Conservation (phyloP, 2,888 invertebrate genomes). For the Pachycephus smyrnensis region DNA sequence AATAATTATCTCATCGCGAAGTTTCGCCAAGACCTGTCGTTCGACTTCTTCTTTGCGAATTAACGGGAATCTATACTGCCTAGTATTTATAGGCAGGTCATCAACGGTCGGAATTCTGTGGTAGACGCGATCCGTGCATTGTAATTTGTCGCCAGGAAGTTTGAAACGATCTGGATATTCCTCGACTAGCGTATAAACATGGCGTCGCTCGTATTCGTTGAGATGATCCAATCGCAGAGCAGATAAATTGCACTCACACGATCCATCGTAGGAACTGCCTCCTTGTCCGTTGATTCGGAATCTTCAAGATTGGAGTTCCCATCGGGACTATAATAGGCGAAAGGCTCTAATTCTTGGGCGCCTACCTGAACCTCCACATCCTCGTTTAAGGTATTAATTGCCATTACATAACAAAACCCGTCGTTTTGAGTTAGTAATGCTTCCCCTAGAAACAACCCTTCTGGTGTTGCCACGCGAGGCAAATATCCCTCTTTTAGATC, state of each 20-base stretch:
- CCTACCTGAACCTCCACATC: neutral
- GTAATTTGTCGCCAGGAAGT: slow-evolving; percentile 10
- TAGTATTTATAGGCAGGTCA: neutral
- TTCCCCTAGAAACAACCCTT: slow-evolving; percentile 4
- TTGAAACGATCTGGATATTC: slow-evolving; percentile 14
- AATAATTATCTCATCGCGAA: neutral
- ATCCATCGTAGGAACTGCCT: no score
- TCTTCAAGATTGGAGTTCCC: no score
- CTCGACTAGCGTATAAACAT: neutral
- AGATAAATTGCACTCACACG: neutral
- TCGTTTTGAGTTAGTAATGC: neutral
- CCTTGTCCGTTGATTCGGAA: no score
- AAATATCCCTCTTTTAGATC: slow-evolving; percentile 5
- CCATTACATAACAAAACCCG: neutral
- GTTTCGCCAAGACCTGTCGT: neutral
- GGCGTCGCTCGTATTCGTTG: neutral
- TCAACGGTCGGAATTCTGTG: slow-evolving; percentile 6
- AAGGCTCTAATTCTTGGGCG: neutral
- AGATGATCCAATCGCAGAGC: slow-evolving; percentile 4
- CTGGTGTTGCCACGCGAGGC: neutral
- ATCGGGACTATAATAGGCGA: no score
- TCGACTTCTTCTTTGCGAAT: neutral
- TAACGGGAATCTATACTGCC: slow-evolving; percentile 10
- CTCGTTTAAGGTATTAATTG: slow-evolving; percentile 11
- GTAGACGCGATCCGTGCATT: neutral